Evolutionary conservation across 2,113 vertebrate genomes (phyloP), one percentile per base, ranked within the genome.

Genomic region (Hoplias malabaricus): DNA sequence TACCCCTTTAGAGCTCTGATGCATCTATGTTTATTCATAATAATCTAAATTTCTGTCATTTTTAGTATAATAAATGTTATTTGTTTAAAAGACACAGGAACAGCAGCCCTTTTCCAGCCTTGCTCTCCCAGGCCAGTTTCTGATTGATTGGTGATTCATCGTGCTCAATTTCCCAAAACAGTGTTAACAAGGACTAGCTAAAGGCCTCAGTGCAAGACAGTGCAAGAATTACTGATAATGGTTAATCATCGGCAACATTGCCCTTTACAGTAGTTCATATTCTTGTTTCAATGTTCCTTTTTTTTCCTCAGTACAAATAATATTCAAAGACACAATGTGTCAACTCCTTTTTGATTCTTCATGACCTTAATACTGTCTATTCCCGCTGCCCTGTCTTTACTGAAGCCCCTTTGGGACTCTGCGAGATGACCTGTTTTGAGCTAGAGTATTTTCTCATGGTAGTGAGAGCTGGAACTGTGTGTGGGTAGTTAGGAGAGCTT

Each of bases 401-500:
- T 48, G 4, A 48, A 34, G 16, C 3, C 5, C 53, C 33, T 29
- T 59, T 66, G 9, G 9, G 38, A 27, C 69, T 36, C 0, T 34
- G 59, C n/a, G 59, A 36, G 31, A 19, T 63, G 59, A 21, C 33
- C 59, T 63, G 59, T n/a, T 63, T 63, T 46, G n/a, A 23, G 9
- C 25, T 29, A 7, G 2, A 43, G 56, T 53, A 21, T 59, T 62
- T 27, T 63, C n/a, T 54, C 56, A 1, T 5, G 23, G 43, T 34
- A 16, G 43, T 43, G 4, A 21, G 21, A 42, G 50, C 27, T 73
- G 33, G 5, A 38, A 43, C 3, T 23, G 73, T 53, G 65, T 38
- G 42, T 2, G 59, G 31, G 19, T 78, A 63, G 21, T 71, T 29
- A n/a, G 76, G 21, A 71, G 33, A 50, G 56, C 75, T 70, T 78